Percentiles rank a stretch among this genome's conserved stretches.
Evolutionary conservation across 1,140 invertebrate species (phyloP).

Genomic region (Leptoteleia sp.): DNA sequence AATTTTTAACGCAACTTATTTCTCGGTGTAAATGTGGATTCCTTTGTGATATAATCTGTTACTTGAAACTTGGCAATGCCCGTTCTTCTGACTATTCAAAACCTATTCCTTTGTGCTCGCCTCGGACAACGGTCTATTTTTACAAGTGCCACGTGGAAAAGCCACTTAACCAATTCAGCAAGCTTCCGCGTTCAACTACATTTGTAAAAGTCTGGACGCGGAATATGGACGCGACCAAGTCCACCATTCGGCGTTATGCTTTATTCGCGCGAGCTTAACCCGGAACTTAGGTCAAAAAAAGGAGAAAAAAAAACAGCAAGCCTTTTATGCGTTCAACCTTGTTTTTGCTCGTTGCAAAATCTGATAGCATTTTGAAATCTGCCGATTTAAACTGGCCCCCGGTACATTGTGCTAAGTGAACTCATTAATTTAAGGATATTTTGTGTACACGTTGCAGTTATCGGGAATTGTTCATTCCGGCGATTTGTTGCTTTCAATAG

Average conservation of each 20-base stretch:
- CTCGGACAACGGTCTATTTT: constrained; percentile 47
- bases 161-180: constrained; percentile 38
- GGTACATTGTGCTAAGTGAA: constrained; percentile 36
- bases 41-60: constrained; percentile 36
- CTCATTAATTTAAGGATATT: constrained; percentile 54
- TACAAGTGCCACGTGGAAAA: constrained; percentile 40
- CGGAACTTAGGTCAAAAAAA: constrained; percentile 49
- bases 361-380: too few species aligned
- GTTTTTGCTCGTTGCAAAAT: too few species aligned
- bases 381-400: constrained; percentile 25
- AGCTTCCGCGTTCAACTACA: constrained; percentile 36
- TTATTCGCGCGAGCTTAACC: constrained; percentile 49
- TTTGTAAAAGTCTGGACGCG: constrained; percentile 37
- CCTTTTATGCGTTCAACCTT: too few species aligned
- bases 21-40: too few species aligned
- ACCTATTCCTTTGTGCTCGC: constrained; percentile 22
- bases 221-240: constrained; percentile 52
- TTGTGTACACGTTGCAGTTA: constrained; percentile 24
- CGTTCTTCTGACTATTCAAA: constrained; percentile 28
- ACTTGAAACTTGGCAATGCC: constrained; percentile 18
- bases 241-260: constrained; percentile 25
- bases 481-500: constrained; percentile 45
- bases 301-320: too few species aligned
- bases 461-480: constrained; percentile 39
- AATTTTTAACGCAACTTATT: too few species aligned